Conservation (phyloP, 1,140 invertebrate species). For the Galendromus occidentalis region DNA sequence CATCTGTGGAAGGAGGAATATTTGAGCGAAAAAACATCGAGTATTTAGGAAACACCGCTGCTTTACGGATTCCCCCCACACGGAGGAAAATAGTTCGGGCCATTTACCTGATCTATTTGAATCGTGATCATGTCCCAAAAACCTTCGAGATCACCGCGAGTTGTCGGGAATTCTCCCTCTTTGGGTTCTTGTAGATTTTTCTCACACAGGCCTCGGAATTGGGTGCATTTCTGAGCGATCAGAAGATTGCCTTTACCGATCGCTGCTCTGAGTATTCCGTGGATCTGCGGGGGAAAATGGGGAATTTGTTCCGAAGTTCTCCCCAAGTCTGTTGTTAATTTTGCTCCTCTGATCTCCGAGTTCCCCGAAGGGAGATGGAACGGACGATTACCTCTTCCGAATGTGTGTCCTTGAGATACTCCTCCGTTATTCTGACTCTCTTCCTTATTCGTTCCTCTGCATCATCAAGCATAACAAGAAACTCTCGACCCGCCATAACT, state of each 20-base stretch:
- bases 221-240: conserved; percentile 75
- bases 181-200: conserved; percentile 49
- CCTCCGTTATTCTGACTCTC: conserved; percentile 9
- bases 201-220: conserved; percentile 66
- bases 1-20: neutral
- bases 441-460: neutral
- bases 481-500: conserved; percentile 4
- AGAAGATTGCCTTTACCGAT: conserved; percentile 73
- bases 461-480: neutral
- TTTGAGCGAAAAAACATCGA: neutral
- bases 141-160: conserved; percentile 65
- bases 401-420: conserved; percentile 4
- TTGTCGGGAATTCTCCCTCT: conserved; percentile 65
- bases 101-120: conserved; percentile 53
- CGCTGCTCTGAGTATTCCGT: conserved; percentile 61
- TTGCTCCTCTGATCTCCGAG: too few species aligned
- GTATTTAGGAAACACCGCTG: too few species aligned
- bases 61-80: too few species aligned
- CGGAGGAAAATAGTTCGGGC: too few species aligned
- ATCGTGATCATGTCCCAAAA: conserved; percentile 94
- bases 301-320: conserved; percentile 12
- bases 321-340: too few species aligned
- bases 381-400: neutral
- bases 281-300: conserved; percentile 46
- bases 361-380: neutral